Base-by-base conservation (phyloP, 2,797 vertebrate species). In the Urophycis tenuis region DNA sequence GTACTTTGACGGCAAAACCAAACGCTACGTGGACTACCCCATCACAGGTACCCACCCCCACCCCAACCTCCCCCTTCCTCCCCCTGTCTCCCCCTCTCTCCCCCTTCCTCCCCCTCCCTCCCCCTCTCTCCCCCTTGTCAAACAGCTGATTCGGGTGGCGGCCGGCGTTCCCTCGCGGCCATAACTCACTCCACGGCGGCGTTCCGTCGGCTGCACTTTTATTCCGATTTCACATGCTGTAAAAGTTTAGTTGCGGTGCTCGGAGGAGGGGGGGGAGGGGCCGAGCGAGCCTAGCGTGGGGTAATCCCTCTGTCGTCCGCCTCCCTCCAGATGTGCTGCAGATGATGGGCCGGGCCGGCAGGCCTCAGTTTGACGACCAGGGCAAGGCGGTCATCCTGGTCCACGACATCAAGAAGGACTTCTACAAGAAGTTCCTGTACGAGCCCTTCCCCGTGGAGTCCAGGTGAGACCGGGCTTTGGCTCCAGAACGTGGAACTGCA, bases 371-470 rank as follows among this genome's bases (percentile, higher is more conserved):
- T 72, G 97, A 99, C 85, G 96, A 99, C 88, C 96, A 99, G 90
- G 98, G 98, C 82, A 99, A 99, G 93, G 96, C 98, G 4, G 96
- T 99, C 36, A 99, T 99, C 91, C 93, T 99, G 0, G 98, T 99
- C 78, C 97, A 99, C 77, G 97, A 99, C 89, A 96, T 98, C 86
- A 99, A 99, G 89, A 99, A 99, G 90, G 98, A 99, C 87, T 99
- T 99, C 91, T 99, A 99, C 89, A 99, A 99, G 93, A 99, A 99
- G 90, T 99, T 99, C 85, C 96, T 99, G 72, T 99, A 99, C 76
- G 98, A 99, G 84, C 98, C 97, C 12, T 99, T 99, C 81, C 98
- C 98, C 39, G 98, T 99, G 9, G 97, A 99, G 91, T 99, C 98
- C 86, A 99, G 97, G 98, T 92, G 78, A 83, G n/a, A 29, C 11